Percentiles rank a stretch among this genome's conserved stretches.
Evolutionary conservation across 2,113 vertebrate genomes (phyloP).

Genomic region (Addax nasomaculatus): DNA sequence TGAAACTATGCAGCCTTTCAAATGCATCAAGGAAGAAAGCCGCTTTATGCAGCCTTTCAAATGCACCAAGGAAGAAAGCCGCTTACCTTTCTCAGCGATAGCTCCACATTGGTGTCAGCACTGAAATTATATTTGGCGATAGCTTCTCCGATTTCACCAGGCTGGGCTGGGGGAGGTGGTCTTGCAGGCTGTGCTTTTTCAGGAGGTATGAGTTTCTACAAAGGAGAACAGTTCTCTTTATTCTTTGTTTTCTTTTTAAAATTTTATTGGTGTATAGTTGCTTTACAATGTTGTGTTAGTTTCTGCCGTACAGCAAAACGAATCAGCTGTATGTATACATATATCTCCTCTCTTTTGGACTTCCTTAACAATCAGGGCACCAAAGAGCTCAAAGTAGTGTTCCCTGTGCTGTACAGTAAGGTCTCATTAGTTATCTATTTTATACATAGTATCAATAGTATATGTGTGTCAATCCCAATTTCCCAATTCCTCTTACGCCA

Average conservation of each 20-base stretch:
- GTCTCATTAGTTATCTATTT: neutral
- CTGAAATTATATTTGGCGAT: slow-evolving; percentile 96
- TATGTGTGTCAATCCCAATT: neutral
- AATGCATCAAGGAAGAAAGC: neutral
- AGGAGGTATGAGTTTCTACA: slow-evolving; percentile 87
- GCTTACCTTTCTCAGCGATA: slow-evolving; percentile 94
- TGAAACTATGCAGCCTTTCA: neutral
- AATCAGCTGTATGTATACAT: neutral
- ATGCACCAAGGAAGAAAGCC: neutral
- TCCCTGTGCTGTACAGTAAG: neutral
- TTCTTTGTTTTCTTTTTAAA: neutral
- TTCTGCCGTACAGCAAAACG: neutral
- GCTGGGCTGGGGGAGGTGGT: slow-evolving; percentile 94
- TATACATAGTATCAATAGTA: neutral
- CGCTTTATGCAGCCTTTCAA: neutral
- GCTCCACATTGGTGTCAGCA: slow-evolving; percentile 96
- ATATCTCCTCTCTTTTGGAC: neutral
- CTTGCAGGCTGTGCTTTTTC: slow-evolving; percentile 94
- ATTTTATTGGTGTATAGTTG: neutral
- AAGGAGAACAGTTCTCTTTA: neutral
- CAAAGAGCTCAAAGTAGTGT: neutral
- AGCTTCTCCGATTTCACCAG: slow-evolving; percentile 94
- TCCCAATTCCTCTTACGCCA: neutral
- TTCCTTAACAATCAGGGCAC: neutral
- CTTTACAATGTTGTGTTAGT: neutral